phyloP scores from a whole-genome alignment of 2,888 invertebrate genomes.

The Melinaea marsaeus region DNA sequence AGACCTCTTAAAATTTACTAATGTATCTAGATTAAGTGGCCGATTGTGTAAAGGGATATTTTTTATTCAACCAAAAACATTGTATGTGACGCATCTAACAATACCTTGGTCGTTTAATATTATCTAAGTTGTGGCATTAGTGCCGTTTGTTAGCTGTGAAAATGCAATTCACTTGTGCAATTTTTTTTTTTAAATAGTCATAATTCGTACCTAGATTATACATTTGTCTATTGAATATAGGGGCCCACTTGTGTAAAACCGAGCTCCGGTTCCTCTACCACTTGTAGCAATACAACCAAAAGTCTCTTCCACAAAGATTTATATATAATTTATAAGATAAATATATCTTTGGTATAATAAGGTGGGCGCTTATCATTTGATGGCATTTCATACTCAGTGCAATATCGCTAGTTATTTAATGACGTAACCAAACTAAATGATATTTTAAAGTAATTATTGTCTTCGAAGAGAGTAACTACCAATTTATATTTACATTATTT shows the following conservation, averaged over 20 bases:
- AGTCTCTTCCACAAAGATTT: constrained; percentile 73
- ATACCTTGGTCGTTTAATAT: constrained; percentile 56
- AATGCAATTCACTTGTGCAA: constrained; percentile 77
- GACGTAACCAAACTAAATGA: constrained; percentile 79
- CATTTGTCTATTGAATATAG: constrained; percentile 75
- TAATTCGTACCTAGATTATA: constrained; percentile 76
- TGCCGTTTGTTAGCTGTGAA: constrained; percentile 74
- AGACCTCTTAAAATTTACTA: constrained; percentile 71
- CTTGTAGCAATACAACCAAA: constrained; percentile 62
- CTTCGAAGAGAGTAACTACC: constrained; percentile 73
- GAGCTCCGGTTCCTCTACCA: constrained; percentile 60
- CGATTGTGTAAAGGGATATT: constrained; percentile 62
- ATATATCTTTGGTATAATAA: constrained; percentile 63
- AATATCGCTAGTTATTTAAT: constrained; percentile 80
- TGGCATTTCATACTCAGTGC: constrained; percentile 79
- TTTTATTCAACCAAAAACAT: constrained; percentile 63
- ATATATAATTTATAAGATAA: constrained; percentile 72
- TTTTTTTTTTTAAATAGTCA: constrained; percentile 73
- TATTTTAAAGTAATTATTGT: constrained; percentile 76
- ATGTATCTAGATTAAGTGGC: constrained; percentile 69
- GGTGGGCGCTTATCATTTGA: constrained; percentile 78
- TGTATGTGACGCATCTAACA: constrained; percentile 52
- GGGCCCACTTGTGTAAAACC: constrained; percentile 70
- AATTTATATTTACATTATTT: constrained; percentile 73
- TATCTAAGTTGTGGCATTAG: constrained; percentile 57